Evolutionary conservation across 2,888 invertebrate genomes (phyloP), one percentile per base, ranked within the genome.

Genomic region (Athetis lepigone): DNA sequence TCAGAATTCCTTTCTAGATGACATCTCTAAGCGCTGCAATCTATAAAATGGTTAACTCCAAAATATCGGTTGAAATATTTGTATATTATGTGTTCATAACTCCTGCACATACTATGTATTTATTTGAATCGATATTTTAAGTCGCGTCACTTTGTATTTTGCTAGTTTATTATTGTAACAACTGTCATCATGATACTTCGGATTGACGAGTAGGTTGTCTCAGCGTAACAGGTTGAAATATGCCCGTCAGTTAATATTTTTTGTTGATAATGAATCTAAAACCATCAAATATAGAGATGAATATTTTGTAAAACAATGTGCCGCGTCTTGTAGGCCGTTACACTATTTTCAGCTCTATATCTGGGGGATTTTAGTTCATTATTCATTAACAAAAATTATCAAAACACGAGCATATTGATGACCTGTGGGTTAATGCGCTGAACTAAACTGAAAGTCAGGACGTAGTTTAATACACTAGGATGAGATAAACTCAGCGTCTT

Each of bases 41-140:
- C 18, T 29, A 56, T 1, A 39, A 55, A 37, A 54, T 19, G 21
- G 8, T 25, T 36, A 7, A 4, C 3, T 25, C 7, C 23, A 5
- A 33, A n/a, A 18, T 23, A 33, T 37, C 13, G 13, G 21, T 37
- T 45, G 21, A 43, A 27, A 62, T 16, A 4, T 13, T 45, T 13
- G 39, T 11, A 23, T 58, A 27, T 6, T 11, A 25, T 27, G 42
- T 23, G 29, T 21, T 21, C 13, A 18, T 29, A 23, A 18, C 8
- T 23, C 8, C 21, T 27, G 13, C n/a, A 8, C 7, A 36, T 33
- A 4, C 9, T 9, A 6, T 27, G 5, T 21, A 9, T 13, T 18
- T 18, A 29, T 37, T 16, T 45, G 3, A 25, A 45, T 27, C 16
- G 46, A 37, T 62, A 29, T 8, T 16, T 45, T 19, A 9, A 25